phyloP scores from a whole-genome alignment of 2,113 vertebrate species.

The Ciconia boyciana region DNA sequence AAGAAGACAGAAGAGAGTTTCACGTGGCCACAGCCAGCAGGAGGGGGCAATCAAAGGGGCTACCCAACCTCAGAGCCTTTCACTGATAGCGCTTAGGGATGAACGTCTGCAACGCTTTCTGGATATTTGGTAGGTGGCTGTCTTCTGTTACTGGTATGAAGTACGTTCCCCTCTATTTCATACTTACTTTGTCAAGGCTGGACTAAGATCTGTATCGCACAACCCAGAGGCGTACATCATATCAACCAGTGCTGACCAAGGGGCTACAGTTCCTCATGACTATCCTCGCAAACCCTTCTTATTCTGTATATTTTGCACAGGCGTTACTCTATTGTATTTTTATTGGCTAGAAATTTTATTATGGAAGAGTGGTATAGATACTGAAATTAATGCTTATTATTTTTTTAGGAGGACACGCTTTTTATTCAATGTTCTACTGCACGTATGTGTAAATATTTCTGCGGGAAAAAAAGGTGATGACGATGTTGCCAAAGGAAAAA shows the following conservation, averaged over 20 bases:
- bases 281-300: neutral
- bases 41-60: neutral
- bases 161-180: neutral
- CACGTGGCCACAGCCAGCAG: rapidly evolving
- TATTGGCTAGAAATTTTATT: neutral
- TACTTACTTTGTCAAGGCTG: neutral
- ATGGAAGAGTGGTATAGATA: neutral
- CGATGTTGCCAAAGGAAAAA: neutral
- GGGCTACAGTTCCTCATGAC: neutral
- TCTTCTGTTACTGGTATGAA: neutral
- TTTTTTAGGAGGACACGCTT: neutral
- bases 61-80: neutral
- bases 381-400: neutral
- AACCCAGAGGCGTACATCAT: neutral
- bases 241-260: neutral
- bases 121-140: neutral
- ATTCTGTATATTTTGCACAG: neutral
- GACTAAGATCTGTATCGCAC: neutral
- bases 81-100: rapidly evolving
- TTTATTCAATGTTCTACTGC: neutral
- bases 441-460: neutral
- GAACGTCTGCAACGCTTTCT: rapidly evolving
- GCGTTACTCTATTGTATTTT: neutral
- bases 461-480: neutral
- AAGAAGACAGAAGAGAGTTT: neutral